Evolutionary conservation across 2,888 invertebrate genomes (phyloP).

Genomic region (Panorpa germanica): DNA sequence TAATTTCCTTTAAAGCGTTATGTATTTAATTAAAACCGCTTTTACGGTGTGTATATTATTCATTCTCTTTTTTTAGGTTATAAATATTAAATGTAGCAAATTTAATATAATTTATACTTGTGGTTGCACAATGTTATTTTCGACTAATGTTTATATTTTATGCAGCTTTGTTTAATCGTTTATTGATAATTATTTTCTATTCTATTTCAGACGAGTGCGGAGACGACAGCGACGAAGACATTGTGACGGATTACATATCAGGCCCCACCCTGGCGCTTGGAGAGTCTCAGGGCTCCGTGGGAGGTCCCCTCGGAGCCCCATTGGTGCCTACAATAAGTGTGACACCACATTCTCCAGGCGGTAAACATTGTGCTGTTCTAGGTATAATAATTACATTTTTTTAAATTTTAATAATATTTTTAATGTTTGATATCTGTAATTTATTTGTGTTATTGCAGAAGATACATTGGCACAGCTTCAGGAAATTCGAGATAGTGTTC

Average conservation of each 20-base stretch:
- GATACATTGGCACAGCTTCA: conserved; percentile 24
- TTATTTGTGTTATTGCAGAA: conserved; percentile 16
- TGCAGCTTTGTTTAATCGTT: not conserved
- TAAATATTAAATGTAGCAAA: no score
- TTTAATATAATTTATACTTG: no score
- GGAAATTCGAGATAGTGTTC: conserved; percentile 24
- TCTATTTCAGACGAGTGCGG: not conserved
- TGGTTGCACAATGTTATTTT: no score
- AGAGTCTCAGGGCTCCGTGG: conserved; percentile 15
- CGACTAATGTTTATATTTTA: no score
- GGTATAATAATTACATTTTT: conserved; percentile 18
- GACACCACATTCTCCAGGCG: conserved; percentile 72
- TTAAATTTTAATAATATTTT: conserved; percentile 7
- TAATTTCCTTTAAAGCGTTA: no score
- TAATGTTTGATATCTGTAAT: not conserved
- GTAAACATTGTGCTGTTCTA: conserved; percentile 43
- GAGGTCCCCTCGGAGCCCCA: conserved; percentile 21
- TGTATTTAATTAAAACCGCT: no score
- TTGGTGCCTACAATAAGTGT: conserved; percentile 73
- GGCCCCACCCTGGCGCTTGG: no score
- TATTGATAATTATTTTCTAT: not conserved
- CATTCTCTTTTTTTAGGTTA: no score
- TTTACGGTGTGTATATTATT: no score
- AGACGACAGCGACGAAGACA: conserved; percentile 25
- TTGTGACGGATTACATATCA: conserved; percentile 24